These are phyloP conservation scores for Nesoenas mayeri DNA, from an alignment of 2,113 vertebrate genomes.

Conservation along the genomic window DNA sequence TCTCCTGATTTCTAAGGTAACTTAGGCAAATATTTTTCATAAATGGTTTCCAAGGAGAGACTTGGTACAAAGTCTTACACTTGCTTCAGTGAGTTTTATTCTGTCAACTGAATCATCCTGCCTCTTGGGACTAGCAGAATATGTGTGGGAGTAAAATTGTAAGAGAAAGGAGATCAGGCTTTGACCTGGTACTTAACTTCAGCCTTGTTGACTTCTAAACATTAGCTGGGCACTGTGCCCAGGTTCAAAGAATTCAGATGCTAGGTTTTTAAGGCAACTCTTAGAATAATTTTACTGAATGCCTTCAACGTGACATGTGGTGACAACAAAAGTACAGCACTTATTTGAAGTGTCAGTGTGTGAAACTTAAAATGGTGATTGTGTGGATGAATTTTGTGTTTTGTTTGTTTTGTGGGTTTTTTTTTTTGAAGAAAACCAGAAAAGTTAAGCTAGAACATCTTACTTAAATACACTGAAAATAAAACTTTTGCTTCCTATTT, in stretches of 20 bases:
- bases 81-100: neutral
- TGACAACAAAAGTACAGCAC: neutral
- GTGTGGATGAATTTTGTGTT: no score
- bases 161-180: neutral
- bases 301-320: fast-evolving
- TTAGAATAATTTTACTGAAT: neutral
- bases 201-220: neutral
- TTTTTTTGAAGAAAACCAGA: no score
- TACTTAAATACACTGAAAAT: neutral
- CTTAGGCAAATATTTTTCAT: neutral
- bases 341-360: neutral
- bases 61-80: neutral
- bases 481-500: neutral
- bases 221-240: neutral
- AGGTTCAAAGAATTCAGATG: neutral
- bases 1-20: neutral
- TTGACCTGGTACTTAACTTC: neutral
- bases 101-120: neutral
- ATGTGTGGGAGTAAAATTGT: neutral
- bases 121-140: neutral
- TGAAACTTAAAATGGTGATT: neutral
- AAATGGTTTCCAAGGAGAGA: neutral
- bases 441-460: neutral
- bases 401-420: no score
- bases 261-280: neutral